Base-by-base conservation (phyloP, 2,113 vertebrate genomes). In the Amphiprion percula region DNA sequence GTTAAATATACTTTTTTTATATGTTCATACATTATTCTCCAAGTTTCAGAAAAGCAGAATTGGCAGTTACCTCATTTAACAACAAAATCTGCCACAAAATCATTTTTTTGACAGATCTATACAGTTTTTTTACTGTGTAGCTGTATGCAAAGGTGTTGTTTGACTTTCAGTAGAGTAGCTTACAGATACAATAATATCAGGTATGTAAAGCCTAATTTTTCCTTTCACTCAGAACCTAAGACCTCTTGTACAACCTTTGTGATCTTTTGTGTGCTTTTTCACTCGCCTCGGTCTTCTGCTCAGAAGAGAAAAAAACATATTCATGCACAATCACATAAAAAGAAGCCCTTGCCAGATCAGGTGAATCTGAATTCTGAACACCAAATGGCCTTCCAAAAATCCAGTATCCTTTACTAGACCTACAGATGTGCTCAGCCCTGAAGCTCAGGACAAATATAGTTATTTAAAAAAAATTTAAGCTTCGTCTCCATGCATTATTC, bases 291-390 rank as follows among this genome's bases (percentile, higher is more conserved):
- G 39, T n/a, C 3, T 15, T 19, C 17, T 19, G 26, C 6, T 30
- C 4, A 16, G 6, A 41, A 72, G 37, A 21, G 65, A 4, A 2
- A 16, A 72, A 72, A 77, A 74, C n/a, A 54, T 7, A 47, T 71
- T 64, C 19, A 15, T 39, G 65, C 24, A 64, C 30, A n/a, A 75
- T 84, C 60, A 77, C 12, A 74, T 74, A 82, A 78, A 67, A 77
- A 65, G 69, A 87, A 91, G 63, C 41, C 68, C 10, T 47, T 78
- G 68, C 73, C 77, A 80, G 44, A 67, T 65, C 15, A 79, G 78
- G 54, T 55, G 56, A 89, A 83, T 62, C 26, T 58, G n/a, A 76
- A 77, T 77, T n/a, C 59, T 47, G 17, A 84, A 86, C 89, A 66
- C 19, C 56, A 39, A 63, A 72, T 23, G 26, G 62, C 61, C 17